Conservation (phyloP, 2,888 invertebrate species). For the Cynaeus angustus region DNA sequence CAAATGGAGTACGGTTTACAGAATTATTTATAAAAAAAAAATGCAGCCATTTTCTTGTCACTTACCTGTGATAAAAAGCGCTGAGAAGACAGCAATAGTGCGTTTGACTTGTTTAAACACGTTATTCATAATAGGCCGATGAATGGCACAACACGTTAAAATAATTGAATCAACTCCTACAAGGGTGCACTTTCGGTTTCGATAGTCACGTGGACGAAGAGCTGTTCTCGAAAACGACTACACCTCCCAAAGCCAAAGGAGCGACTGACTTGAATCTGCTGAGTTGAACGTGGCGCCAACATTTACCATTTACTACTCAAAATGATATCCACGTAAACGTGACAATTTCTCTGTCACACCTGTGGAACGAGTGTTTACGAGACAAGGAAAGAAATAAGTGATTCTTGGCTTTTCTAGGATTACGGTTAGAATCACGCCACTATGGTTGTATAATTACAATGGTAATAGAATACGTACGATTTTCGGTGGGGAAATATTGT, state of each 20-base stretch:
- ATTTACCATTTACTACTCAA: conserved; percentile 24
- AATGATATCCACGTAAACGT: conserved; percentile 24
- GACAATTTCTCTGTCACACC: conserved; percentile 25
- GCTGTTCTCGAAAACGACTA: conserved; percentile 51
- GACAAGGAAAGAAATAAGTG: conserved; percentile 12
- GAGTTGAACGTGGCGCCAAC: conserved; percentile 42
- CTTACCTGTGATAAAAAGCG: conserved; percentile 63
- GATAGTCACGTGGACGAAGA: conserved; percentile 56
- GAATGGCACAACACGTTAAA: conserved; percentile 28
- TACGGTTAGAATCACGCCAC: conserved; percentile 40
- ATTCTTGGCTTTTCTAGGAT: background rate
- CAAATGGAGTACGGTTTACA: too few species aligned
- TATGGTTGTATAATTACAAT: conserved; percentile 19
- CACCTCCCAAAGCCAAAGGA: conserved; percentile 50
- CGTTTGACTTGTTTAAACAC: conserved; percentile 62
- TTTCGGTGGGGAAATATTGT: conserved; percentile 5
- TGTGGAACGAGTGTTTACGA: conserved; percentile 9
- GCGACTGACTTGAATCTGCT: conserved; percentile 52
- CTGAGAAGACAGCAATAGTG: conserved; percentile 61
- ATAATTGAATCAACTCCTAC: conserved; percentile 33
- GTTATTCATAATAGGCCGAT: conserved; percentile 60
- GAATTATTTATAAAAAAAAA: too few species aligned
- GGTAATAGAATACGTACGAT: conserved; percentile 2
- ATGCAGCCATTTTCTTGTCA: conserved; percentile 5
- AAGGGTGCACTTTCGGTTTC: conserved; percentile 40